phyloP scores from a whole-genome alignment of 1,140 invertebrate genomes.

The Musca domestica region DNA sequence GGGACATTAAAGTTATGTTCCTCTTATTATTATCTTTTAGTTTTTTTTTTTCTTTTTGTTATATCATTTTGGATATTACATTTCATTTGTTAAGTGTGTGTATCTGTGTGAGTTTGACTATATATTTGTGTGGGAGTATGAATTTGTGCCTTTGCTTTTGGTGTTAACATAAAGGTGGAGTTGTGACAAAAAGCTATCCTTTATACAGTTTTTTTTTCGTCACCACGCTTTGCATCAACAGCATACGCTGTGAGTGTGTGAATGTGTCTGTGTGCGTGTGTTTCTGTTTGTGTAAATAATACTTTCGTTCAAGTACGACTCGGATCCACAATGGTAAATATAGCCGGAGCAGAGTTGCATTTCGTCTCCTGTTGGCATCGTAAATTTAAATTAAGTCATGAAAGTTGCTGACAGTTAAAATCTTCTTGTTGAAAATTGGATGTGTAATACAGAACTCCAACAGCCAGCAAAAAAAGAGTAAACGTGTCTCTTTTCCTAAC shows the following conservation, averaged over 20 bases:
- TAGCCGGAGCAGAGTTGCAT: background rate
- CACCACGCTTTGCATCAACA: background rate
- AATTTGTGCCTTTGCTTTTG: background rate
- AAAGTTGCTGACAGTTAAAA: conserved; percentile 22
- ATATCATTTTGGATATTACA: background rate
- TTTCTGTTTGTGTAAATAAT: background rate
- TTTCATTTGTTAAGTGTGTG: background rate
- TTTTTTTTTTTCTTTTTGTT: too few relatives aligned
- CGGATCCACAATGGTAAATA: too few relatives aligned
- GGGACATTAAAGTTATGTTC: conserved; percentile 1
- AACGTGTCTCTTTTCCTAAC: too few relatives aligned
- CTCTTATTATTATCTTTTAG: too few relatives aligned
- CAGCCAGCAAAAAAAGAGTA: too few relatives aligned
- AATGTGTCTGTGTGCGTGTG: background rate
- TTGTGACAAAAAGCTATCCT: background rate
- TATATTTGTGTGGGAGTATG: background rate
- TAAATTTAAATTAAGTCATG: conserved; percentile 23
- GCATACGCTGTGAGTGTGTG: background rate
- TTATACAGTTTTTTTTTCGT: background rate
- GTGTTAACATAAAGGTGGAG: too few relatives aligned
- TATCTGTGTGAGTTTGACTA: background rate
- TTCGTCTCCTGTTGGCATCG: conserved; percentile 19
- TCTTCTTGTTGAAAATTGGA: conserved; percentile 21
- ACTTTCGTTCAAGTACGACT: background rate
- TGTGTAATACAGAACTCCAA: conserved; percentile 13